These are phyloP conservation scores for Diaperis boleti DNA, from an alignment of 2,888 invertebrate species.

Conservation along the genomic window DNA sequence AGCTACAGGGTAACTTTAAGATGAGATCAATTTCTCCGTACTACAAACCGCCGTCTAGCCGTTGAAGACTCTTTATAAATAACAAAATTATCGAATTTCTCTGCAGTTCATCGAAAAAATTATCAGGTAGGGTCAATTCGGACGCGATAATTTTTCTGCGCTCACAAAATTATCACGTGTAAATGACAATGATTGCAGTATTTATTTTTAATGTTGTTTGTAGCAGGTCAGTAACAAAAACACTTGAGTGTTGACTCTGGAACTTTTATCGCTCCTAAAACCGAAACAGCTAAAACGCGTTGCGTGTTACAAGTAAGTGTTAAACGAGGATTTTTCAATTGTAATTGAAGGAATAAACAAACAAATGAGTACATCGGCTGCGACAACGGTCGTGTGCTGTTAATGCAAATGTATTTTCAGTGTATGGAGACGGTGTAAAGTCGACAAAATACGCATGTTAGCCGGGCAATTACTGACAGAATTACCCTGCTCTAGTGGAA, in stretches of 20 bases:
- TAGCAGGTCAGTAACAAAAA: constrained; percentile 50
- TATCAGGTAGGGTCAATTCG: constrained; percentile 45
- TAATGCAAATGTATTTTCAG: constrained; percentile 26
- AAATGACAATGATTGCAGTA: constrained; percentile 30
- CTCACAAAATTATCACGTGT: constrained; percentile 38
- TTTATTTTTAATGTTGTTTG: constrained; percentile 45
- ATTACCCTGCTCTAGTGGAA: background rate
- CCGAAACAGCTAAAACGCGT: background rate
- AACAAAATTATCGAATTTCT: constrained; percentile 33
- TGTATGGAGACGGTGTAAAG: background rate
- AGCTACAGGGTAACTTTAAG: too few species aligned
- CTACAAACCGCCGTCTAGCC: too few species aligned
- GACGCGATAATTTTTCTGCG: constrained; percentile 45
- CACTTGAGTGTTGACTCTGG: constrained; percentile 24
- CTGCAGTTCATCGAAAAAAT: constrained; percentile 26
- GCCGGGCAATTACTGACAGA: too few species aligned
- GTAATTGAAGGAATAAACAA: constrained; percentile 20
- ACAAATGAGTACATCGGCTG: constrained; percentile 26
- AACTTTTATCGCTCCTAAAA: background rate
- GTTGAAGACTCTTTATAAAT: too few species aligned
- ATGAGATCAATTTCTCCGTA: too few species aligned
- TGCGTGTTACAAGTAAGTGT: constrained; percentile 3
- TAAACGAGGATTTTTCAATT: constrained; percentile 4
- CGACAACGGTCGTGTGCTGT: constrained; percentile 11
- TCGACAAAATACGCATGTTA: background rate